Evolutionary conservation across 35 echinoderm and acorn worm genomes (phyloP).

Genomic region (Apostichopus californicus): DNA sequence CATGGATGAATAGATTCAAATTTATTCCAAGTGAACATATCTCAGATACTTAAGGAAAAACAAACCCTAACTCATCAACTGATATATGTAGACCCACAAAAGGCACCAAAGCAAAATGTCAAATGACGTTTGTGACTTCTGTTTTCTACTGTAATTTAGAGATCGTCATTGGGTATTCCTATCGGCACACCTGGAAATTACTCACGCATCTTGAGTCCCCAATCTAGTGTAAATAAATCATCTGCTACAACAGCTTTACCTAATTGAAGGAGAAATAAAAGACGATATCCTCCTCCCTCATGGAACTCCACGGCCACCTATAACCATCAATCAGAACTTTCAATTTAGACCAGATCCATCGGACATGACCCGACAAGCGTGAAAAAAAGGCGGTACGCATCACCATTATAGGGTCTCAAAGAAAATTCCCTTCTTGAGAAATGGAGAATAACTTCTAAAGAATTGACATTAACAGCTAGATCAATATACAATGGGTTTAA

Average conservation of each 20-base stretch:
- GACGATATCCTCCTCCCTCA: neutral
- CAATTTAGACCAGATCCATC: neutral
- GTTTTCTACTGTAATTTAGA: too few relatives aligned
- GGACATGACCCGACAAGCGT: neutral
- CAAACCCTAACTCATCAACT: too few relatives aligned
- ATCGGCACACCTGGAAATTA: neutral
- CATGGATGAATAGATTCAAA: too few relatives aligned
- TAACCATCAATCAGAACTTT: neutral
- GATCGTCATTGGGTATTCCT: too few relatives aligned
- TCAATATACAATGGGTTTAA: neutral
- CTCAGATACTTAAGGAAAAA: too few relatives aligned
- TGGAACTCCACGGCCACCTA: neutral
- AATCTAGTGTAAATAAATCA: neutral
- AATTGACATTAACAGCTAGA: neutral
- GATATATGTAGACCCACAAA: too few relatives aligned
- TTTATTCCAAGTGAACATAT: too few relatives aligned
- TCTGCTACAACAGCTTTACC: neutral
- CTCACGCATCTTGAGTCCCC: neutral
- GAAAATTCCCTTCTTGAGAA: neutral
- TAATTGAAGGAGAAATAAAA: neutral
- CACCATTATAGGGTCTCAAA: neutral
- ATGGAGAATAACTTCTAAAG: neutral
- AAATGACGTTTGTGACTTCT: too few relatives aligned
- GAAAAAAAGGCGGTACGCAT: neutral
- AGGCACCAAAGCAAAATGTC: too few relatives aligned